phyloP scores from a whole-genome alignment of 2,888 invertebrate genomes.

The Cordylochernes scorpioides region DNA sequence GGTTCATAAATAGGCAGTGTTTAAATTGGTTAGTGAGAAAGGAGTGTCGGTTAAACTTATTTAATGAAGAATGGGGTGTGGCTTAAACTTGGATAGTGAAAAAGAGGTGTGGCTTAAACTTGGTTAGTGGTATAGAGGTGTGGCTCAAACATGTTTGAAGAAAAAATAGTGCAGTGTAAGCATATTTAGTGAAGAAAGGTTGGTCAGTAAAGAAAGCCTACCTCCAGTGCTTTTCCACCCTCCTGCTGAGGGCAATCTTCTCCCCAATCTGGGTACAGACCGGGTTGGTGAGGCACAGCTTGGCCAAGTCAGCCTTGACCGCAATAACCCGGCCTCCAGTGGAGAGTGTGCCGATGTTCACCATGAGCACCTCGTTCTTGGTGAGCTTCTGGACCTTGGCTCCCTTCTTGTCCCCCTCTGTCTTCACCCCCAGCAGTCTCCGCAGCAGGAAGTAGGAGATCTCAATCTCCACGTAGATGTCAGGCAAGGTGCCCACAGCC shows the following conservation, averaged over 20 bases:
- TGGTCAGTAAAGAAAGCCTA: slow-evolving; percentile 25
- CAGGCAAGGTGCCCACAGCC: slow-evolving; percentile 81
- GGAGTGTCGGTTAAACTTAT: too few relatives aligned
- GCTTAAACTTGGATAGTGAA: too few relatives aligned
- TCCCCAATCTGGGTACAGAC: slow-evolving; percentile 97
- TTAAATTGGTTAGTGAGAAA: too few relatives aligned
- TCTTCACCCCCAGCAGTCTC: slow-evolving; percentile 81
- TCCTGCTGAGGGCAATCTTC: slow-evolving; percentile 91
- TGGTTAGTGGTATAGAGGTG: too few relatives aligned
- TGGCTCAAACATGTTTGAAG: too few relatives aligned
- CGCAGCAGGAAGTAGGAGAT: slow-evolving; percentile 89
- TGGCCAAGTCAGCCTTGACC: slow-evolving; percentile 83
- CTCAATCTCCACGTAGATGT: slow-evolving; percentile 90
- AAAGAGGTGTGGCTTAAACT: too few relatives aligned
- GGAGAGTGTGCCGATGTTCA: slow-evolving; percentile 94
- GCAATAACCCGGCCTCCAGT: slow-evolving; percentile 87
- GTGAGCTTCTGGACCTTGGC: slow-evolving; percentile 80
- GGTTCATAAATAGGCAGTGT: too few relatives aligned
- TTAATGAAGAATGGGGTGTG: too few relatives aligned
- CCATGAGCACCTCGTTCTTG: slow-evolving; percentile 69
- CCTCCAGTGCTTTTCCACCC: slow-evolving; percentile 99
- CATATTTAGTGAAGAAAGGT: too few relatives aligned
- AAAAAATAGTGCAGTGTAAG: too few relatives aligned
- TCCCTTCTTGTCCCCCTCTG: slow-evolving; percentile 94
- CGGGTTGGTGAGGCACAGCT: slow-evolving; percentile 82